Evolutionary conservation across 1,140 invertebrate genomes (phyloP).

Genomic region (Drosophila kanapiae): DNA sequence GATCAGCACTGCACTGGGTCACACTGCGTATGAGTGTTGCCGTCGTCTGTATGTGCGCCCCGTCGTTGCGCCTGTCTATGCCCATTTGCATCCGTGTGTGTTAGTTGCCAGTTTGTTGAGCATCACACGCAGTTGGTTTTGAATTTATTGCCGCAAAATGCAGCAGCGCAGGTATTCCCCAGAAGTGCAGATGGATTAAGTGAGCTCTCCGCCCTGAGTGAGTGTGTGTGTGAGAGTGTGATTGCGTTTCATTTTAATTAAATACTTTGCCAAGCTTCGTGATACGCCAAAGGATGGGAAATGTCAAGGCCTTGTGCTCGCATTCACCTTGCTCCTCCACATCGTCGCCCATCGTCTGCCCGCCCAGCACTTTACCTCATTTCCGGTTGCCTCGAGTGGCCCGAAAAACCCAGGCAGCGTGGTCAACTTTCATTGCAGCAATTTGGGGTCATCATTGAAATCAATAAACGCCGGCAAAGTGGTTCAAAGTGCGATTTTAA

Average conservation of each 20-base stretch:
- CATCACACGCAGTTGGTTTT: slow-evolving; percentile 67
- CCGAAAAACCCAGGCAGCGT: slow-evolving; percentile 7
- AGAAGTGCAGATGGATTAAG: slow-evolving; percentile 79
- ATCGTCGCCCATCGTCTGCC: not conserved
- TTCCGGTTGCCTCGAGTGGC: slow-evolving; percentile 23
- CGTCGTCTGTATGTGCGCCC: slow-evolving; percentile 10
- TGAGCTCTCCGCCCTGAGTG: slow-evolving; percentile 23
- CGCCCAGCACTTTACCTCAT: slow-evolving; percentile 3
- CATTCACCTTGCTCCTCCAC: slow-evolving; percentile 21
- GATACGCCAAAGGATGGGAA: slow-evolving; percentile 14
- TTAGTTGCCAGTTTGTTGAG: slow-evolving; percentile 77
- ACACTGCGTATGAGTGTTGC: slow-evolving; percentile 45
- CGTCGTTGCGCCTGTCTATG: slow-evolving; percentile 18
- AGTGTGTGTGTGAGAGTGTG: slow-evolving; percentile 23
- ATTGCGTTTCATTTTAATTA: slow-evolving; percentile 72
- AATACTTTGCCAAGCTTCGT: slow-evolving; percentile 53
- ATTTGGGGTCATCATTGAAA: slow-evolving; percentile 59
- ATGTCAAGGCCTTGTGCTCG: slow-evolving; percentile 37
- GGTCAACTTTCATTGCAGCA: slow-evolving; percentile 50
- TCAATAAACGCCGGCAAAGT: slow-evolving; percentile 56
- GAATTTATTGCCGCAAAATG: slow-evolving; percentile 75
- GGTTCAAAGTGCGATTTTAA: slow-evolving; percentile 46
- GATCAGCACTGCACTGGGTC: slow-evolving; percentile 63
- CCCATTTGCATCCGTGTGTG: slow-evolving; percentile 35
- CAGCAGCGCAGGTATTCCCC: slow-evolving; percentile 50